Conservation (phyloP, 2,888 invertebrate species). For the Desoria tigrina region DNA sequence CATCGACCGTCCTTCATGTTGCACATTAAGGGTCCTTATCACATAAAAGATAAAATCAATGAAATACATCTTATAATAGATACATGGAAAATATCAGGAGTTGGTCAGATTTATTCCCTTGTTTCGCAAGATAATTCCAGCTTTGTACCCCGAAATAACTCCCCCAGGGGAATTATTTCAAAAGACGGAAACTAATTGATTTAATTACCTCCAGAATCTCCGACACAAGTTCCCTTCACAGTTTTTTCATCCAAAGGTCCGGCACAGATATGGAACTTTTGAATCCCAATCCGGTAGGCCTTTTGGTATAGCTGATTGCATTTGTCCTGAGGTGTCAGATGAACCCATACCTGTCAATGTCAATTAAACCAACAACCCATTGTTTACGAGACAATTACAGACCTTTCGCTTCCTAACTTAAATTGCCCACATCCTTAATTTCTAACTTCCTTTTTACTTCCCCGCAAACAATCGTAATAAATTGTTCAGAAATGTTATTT, state of each 20-base stretch:
- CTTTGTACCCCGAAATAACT: no score
- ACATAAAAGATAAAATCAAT: no score
- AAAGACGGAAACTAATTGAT: no score
- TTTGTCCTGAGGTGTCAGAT: slow-evolving; percentile 51
- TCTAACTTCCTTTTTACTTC: no score
- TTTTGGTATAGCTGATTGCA: slow-evolving; percentile 51
- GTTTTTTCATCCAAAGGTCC: slow-evolving; percentile 82
- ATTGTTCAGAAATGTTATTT: no score
- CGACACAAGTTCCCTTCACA: slow-evolving; percentile 77
- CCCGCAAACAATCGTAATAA: no score
- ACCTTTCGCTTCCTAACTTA: no score
- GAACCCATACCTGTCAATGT: slow-evolving; percentile 51
- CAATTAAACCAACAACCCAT: not conserved
- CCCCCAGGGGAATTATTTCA: no score
- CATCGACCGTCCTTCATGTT: slow-evolving; percentile 75
- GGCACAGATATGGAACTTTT: slow-evolving; percentile 73
- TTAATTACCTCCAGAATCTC: slow-evolving; percentile 45
- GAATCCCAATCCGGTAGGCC: slow-evolving; percentile 50
- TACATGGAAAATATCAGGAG: not conserved
- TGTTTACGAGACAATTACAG: no score
- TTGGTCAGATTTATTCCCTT: not conserved
- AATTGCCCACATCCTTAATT: no score
- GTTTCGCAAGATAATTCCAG: no score
- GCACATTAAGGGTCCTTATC: slow-evolving; percentile 83
- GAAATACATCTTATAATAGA: not conserved